Conservation (phyloP, 2,888 invertebrate species). For the Phymatocera aterrima region DNA sequence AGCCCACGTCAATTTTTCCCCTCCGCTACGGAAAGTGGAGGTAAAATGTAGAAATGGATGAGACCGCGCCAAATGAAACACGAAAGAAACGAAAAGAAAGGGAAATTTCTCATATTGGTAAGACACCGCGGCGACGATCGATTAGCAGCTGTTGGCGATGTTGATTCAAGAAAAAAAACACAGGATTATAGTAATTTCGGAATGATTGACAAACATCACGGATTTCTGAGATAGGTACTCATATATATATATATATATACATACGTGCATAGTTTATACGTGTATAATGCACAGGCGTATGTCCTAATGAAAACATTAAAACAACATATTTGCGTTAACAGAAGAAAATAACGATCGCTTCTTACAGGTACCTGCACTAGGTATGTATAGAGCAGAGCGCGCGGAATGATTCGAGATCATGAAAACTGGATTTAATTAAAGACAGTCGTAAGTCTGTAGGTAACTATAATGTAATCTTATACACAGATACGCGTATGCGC, state of each 20-base stretch:
- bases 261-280: background rate
- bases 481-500: too few relatives aligned
- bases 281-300: background rate
- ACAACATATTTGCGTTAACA: conserved; percentile 27
- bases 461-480: too few relatives aligned
- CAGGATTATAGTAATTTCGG: background rate
- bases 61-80: too few relatives aligned
- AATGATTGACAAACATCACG: background rate
- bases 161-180: background rate
- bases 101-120: too few relatives aligned
- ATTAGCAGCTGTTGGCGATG: background rate
- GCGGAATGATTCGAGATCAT: conserved; percentile 55
- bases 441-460: conserved; percentile 32
- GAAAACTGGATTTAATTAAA: conserved; percentile 66
- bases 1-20: background rate
- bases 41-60: too few relatives aligned
- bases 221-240: background rate
- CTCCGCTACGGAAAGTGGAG: too few relatives aligned
- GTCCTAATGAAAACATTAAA: conserved; percentile 40
- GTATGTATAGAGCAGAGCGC: too few relatives aligned
- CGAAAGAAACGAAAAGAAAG: too few relatives aligned
- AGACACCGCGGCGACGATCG: too few relatives aligned
- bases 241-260: background rate
- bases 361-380: background rate
- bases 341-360: conserved; percentile 43